phyloP scores from a whole-genome alignment of 64 coral and sea anemone genomes.

The Dendronephthya gigantea region DNA sequence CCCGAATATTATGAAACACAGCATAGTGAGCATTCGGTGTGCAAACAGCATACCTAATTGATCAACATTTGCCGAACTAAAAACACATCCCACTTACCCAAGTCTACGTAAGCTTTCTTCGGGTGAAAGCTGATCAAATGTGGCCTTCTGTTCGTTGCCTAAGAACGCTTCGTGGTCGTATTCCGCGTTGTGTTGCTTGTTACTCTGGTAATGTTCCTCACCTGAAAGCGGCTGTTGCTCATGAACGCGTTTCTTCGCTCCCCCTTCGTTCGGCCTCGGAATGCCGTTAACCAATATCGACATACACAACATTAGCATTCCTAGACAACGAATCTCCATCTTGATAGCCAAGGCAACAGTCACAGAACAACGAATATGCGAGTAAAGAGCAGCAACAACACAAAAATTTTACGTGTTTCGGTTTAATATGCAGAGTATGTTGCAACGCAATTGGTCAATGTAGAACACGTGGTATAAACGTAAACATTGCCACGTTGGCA shows the following conservation, averaged over 20 bases:
- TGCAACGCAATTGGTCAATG: not conserved
- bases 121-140: constrained; percentile 78
- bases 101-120: constrained; percentile 71
- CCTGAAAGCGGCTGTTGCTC: not conserved
- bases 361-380: not conserved
- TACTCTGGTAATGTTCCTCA: not conserved
- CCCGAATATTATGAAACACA: not conserved
- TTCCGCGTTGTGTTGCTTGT: constrained; percentile 61
- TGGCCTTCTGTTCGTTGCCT: constrained; percentile 76
- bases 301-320: not conserved
- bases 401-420: not conserved
- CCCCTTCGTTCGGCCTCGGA: not conserved
- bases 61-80: not conserved
- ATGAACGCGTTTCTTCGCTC: constrained; percentile 7
- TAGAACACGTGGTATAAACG: not conserved
- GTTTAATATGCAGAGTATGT: not conserved
- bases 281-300: not conserved
- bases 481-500: constrained; percentile 18
- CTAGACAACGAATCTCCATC: not conserved
- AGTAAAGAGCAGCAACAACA: too few species aligned
- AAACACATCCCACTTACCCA: constrained; percentile 43
- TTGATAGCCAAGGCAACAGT: not conserved
- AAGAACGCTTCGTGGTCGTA: constrained; percentile 98
- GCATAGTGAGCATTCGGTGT: not conserved
- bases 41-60: not conserved